Percentiles rank a stretch among this genome's conserved stretches.
These are phyloP conservation scores for Cylloceria caligata DNA, from an alignment of 2,888 invertebrate genomes.

Conservation along the genomic window DNA sequence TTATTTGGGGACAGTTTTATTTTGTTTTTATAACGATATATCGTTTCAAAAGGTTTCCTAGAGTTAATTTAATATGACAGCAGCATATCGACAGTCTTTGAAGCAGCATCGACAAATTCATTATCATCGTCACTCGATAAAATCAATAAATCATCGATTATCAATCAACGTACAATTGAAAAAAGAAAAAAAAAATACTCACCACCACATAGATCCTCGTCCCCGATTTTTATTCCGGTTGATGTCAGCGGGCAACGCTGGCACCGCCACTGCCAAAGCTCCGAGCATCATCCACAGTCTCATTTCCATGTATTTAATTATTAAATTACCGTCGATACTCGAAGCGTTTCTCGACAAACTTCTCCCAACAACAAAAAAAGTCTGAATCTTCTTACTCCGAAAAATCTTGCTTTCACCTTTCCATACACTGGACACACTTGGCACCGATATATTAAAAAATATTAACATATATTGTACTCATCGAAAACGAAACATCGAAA, in stretches of 20 bases:
- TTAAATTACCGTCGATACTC: constrained; percentile 49
- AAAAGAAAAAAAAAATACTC: constrained; percentile 84
- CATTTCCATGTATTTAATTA: constrained; percentile 71
- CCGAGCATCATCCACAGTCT: constrained; percentile 82
- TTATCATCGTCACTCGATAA: background rate
- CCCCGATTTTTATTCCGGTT: constrained; percentile 88
- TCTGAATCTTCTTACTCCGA: background rate
- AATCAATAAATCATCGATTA: background rate
- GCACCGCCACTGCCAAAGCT: constrained; percentile 86
- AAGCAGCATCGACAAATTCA: background rate
- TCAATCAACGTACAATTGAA: background rate
- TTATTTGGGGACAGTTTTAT: too few relatives aligned
- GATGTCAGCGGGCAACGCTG: constrained; percentile 83
- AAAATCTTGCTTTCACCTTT: constrained; percentile 13
- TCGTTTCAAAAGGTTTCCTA: background rate
- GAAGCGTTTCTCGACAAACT: constrained; percentile 58
- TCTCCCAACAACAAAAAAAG: background rate
- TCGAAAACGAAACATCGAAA: constrained; percentile 39
- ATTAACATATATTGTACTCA: background rate
- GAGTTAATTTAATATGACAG: background rate
- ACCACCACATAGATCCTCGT: constrained; percentile 97
- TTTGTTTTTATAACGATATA: too few relatives aligned
- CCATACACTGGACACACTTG: constrained; percentile 40
- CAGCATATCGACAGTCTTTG: background rate
- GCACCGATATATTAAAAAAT: constrained; percentile 35